Evolutionary conservation across 2,888 invertebrate species (phyloP).

Genomic region (Volucella bombylans): DNA sequence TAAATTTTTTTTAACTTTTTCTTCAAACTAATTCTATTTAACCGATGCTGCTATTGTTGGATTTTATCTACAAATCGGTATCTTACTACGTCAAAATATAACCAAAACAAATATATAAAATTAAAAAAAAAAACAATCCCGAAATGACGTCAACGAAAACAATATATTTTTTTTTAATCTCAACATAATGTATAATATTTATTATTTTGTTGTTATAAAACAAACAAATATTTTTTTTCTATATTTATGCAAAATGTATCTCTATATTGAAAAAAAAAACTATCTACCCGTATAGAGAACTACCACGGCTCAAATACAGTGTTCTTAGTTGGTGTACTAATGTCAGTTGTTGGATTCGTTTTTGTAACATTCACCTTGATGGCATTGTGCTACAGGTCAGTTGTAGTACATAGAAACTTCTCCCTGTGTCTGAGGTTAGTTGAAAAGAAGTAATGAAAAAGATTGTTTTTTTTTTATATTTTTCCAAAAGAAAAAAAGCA

Average conservation of each 20-base stretch:
- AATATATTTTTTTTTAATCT: conserved; percentile 15
- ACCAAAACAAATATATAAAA: conserved; percentile 24
- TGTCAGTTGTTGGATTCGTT: conserved; percentile 99
- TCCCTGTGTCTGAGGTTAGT: conserved; percentile 99
- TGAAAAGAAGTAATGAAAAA: conserved; percentile 89
- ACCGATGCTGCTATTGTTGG: conserved; percentile 64
- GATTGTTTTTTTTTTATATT: conserved; percentile 72
- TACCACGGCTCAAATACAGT: conserved; percentile 98
- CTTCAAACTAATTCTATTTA: conserved; percentile 68
- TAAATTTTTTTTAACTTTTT: conserved; percentile 55
- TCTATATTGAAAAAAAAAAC: conserved; percentile 50
- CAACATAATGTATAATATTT: conserved; percentile 20
- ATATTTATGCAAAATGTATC: neutral
- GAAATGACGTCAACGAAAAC: conserved; percentile 1
- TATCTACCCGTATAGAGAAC: conserved; percentile 88
- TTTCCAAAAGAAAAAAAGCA: conserved; percentile 58
- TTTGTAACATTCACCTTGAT: conserved; percentile 99
- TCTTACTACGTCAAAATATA: conserved; percentile 48
- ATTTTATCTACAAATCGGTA: conserved; percentile 63
- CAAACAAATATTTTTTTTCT: conserved; percentile 16
- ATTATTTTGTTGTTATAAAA: conserved; percentile 19
- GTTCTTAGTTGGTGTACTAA: conserved; percentile 98
- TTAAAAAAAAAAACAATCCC: conserved; percentile 32
- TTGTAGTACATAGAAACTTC: conserved; percentile 99
- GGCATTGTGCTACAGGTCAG: conserved; percentile 99